Conservation (phyloP, 2,113 vertebrate genomes). For the Phrynosoma platyrhinos region DNA sequence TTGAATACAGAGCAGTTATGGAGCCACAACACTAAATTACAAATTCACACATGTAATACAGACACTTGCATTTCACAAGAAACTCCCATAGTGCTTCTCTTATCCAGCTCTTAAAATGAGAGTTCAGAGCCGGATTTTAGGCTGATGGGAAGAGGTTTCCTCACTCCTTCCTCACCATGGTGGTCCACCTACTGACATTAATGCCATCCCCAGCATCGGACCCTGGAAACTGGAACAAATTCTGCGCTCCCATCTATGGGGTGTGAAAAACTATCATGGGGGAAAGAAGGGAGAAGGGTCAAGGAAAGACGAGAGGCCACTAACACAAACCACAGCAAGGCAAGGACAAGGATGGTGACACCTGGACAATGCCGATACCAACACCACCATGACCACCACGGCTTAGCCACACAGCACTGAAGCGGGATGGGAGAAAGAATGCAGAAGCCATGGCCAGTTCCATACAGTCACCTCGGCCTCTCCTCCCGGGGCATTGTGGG, state of each 20-base stretch:
- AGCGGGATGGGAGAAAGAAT: background rate
- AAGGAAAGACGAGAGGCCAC: too few relatives aligned
- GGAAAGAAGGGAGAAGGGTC: background rate
- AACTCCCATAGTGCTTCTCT: too few relatives aligned
- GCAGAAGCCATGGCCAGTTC: slow-evolving; percentile 27
- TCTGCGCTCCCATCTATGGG: background rate
- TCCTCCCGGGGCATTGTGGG: slow-evolving; percentile 47
- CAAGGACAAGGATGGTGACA: background rate
- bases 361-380: background rate
- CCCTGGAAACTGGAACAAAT: accelerated
- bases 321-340: background rate
- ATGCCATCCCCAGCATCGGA: background rate
- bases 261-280: background rate
- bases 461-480: slow-evolving; percentile 63
- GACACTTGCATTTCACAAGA: too few relatives aligned
- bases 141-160: too few relatives aligned
- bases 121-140: too few relatives aligned
- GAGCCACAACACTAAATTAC: too few relatives aligned
- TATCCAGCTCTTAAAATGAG: too few relatives aligned
- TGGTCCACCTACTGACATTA: too few relatives aligned
- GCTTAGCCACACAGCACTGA: slow-evolving; percentile 45
- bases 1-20: too few relatives aligned
- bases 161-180: too few relatives aligned
- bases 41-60: too few relatives aligned
- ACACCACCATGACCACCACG: background rate